Conservation (phyloP, 1,140 invertebrate genomes). For the Diorhabda elongata region DNA sequence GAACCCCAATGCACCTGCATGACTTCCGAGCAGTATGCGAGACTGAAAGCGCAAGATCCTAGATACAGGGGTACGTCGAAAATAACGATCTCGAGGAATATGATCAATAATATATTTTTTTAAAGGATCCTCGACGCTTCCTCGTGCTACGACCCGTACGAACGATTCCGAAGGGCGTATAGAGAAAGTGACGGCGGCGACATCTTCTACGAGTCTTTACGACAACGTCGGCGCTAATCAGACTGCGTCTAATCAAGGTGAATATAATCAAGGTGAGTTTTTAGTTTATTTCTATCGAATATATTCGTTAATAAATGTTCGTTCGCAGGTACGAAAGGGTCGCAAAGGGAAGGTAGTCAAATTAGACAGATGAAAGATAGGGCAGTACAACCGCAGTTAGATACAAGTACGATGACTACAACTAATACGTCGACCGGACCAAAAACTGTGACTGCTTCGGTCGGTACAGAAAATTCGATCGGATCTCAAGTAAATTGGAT, state of each 20-base stretch:
- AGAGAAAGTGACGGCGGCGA: conserved; percentile 75
- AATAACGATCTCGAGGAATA: background rate
- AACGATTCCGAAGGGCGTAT: conserved; percentile 62
- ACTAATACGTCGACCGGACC: conserved; percentile 53
- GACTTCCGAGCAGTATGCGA: conserved; percentile 87
- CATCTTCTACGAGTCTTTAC: conserved; percentile 84
- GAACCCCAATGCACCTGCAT: conserved; percentile 94
- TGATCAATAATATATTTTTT: conserved; percentile 16
- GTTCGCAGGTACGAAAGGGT: conserved; percentile 37
- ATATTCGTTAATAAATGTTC: background rate
- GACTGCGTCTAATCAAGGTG: conserved; percentile 54
- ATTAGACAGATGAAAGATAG: conserved; percentile 47
- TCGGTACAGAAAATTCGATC: conserved; percentile 55
- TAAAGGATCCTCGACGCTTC: conserved; percentile 77
- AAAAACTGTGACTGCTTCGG: conserved; percentile 58
- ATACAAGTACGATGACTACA: conserved; percentile 60
- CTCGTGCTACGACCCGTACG: conserved; percentile 67
- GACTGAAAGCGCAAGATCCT: conserved; percentile 77
- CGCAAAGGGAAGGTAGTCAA: conserved; percentile 42
- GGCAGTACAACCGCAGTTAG: conserved; percentile 57
- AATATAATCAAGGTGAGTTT: conserved; percentile 13
- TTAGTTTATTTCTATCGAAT: background rate
- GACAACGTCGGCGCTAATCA: conserved; percentile 73
- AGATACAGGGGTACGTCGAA: conserved; percentile 62
- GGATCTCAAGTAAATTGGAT: conserved; percentile 38